These are phyloP conservation scores for Isichthys henryi DNA, from an alignment of 2,113 vertebrate species.

Conservation along the genomic window DNA sequence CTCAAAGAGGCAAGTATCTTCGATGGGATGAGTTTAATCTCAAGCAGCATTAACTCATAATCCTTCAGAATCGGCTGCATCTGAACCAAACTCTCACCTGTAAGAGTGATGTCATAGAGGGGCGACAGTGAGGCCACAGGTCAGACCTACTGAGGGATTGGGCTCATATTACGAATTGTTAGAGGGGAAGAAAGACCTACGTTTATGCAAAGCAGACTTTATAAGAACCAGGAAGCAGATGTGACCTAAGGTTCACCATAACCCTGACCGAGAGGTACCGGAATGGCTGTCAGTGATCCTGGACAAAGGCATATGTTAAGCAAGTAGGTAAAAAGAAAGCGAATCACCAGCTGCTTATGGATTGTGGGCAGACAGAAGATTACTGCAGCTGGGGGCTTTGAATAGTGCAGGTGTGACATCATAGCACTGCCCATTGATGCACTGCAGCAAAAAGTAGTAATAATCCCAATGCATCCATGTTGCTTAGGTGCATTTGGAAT, in stretches of 20 bases:
- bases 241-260: not conserved
- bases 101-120: not conserved
- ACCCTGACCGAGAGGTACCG: not conserved
- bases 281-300: not conserved
- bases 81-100: not conserved
- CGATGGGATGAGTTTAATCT: not conserved
- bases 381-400: not conserved
- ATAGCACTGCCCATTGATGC: not conserved
- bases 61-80: not conserved
- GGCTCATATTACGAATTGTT: not conserved
- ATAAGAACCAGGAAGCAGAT: not conserved
- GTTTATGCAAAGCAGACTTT: not conserved
- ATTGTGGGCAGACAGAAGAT: not conserved
- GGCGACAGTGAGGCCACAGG: not conserved
- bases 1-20: not conserved
- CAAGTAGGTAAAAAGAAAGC: not conserved
- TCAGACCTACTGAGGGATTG: not conserved
- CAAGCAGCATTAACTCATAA: not conserved
- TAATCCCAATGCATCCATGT: not conserved
- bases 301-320: not conserved
- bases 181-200: not conserved
- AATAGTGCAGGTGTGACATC: not conserved
- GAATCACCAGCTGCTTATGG: not conserved
- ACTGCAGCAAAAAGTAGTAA: not conserved
- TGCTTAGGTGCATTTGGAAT: not conserved